These are phyloP conservation scores for Phylloscopus collybita DNA, from an alignment of 2,797 vertebrate species.

Conservation along the genomic window DNA sequence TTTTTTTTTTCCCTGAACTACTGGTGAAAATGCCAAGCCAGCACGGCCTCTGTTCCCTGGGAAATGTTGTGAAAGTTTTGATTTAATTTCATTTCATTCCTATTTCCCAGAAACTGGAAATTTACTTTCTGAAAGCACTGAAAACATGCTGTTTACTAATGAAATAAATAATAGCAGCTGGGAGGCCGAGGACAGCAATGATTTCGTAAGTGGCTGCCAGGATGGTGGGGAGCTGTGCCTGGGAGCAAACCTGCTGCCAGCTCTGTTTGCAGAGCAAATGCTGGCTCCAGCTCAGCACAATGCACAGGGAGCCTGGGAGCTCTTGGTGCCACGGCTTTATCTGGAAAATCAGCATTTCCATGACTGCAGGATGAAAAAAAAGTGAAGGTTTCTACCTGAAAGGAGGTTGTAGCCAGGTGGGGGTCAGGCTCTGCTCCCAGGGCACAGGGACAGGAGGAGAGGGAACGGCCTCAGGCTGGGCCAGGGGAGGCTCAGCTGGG, in stretches of 20 bases:
- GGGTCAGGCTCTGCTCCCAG: rapidly evolving
- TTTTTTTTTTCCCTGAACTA: not conserved
- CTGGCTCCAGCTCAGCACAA: not conserved
- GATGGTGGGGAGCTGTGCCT: not conserved
- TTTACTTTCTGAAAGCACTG: slow-evolving; percentile 20
- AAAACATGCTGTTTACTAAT: not conserved
- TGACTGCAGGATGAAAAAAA: not conserved
- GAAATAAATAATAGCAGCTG: slow-evolving; percentile 52
- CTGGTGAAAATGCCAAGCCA: not conserved
- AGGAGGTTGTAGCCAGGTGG: not conserved
- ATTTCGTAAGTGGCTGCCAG: slow-evolving; percentile 22
- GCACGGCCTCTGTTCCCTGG: not conserved
- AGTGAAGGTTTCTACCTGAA: not conserved
- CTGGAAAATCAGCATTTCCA: not conserved
- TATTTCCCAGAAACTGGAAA: slow-evolving; percentile 54
- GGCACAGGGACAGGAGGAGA: no score
- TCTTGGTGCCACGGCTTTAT: not conserved
- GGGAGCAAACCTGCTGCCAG: not conserved
- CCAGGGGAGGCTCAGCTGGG: not conserved
- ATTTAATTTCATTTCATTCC: slow-evolving; percentile 16
- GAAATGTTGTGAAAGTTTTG: slow-evolving; percentile 36
- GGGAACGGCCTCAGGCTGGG: no score
- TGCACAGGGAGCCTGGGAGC: not conserved
- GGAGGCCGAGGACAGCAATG: not conserved
- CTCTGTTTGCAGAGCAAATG: rapidly evolving